Percentiles rank a stretch among this genome's conserved stretches.
These are phyloP conservation scores for Poeciliopsis turrubarensis DNA, from an alignment of 2,113 vertebrate species.

Conservation along the genomic window DNA sequence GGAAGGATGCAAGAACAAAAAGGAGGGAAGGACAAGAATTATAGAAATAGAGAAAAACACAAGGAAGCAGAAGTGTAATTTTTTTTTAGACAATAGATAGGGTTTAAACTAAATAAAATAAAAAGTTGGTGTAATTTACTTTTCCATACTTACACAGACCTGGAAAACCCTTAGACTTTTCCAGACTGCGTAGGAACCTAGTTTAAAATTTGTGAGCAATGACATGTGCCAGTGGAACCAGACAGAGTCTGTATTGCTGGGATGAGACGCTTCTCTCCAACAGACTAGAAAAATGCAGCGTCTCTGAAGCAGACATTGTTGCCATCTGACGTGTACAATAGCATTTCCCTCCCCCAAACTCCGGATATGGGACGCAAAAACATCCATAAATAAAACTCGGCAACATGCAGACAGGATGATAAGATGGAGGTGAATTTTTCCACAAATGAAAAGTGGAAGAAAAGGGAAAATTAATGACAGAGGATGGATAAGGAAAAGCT, in stretches of 20 bases:
- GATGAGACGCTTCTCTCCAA: not conserved
- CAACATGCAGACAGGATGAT: slow-evolving; percentile 35
- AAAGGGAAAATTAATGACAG: slow-evolving; percentile 8
- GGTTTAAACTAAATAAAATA: no score
- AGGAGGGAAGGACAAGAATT: not conserved
- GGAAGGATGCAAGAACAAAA: not conserved
- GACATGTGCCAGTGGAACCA: no score
- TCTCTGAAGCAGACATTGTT: not conserved
- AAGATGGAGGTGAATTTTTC: not conserved
- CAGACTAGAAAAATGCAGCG: not conserved
- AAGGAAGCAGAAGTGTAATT: no score
- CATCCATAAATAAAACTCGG: not conserved
- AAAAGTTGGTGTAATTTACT: no score
- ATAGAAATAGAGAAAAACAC: no score
- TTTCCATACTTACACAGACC: not conserved
- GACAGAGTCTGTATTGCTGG: not conserved
- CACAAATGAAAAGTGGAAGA: not conserved
- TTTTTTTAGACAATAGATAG: no score
- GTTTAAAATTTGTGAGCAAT: not conserved
- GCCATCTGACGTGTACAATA: not conserved
- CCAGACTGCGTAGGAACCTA: not conserved
- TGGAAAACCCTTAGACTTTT: not conserved
- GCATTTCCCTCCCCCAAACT: no score
- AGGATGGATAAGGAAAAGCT: slow-evolving; percentile 10
- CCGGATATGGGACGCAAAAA: not conserved